Evolutionary conservation across 1,140 invertebrate genomes (phyloP).

Genomic region (Calosoma granatense): DNA sequence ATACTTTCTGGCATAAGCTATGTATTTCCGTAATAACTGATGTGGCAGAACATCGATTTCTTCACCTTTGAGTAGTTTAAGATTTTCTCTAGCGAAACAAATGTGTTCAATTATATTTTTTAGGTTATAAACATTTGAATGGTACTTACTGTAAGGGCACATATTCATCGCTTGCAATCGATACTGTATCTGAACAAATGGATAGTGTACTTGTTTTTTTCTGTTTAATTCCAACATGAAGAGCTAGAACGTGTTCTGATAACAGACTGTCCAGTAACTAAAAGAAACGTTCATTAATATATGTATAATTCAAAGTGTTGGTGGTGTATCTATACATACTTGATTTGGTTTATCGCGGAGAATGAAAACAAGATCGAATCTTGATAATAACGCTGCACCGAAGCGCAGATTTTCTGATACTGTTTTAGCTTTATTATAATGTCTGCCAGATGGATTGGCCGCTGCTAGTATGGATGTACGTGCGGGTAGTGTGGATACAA

Average conservation of each 20-base stretch:
- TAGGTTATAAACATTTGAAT: neutral
- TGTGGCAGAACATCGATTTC: constrained; percentile 61
- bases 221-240: constrained; percentile 48
- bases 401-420: constrained; percentile 86
- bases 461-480: constrained; percentile 80
- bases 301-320: constrained; percentile 31
- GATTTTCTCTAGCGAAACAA: constrained; percentile 42
- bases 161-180: neutral
- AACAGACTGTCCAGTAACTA: constrained; percentile 63
- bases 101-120: neutral
- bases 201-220: constrained; percentile 18
- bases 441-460: constrained; percentile 81
- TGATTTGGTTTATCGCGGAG: constrained; percentile 77
- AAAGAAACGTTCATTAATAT: constrained; percentile 11
- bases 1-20: constrained; percentile 84
- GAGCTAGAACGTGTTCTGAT: constrained; percentile 70
- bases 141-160: neutral
- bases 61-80: constrained; percentile 49
- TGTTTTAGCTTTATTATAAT: constrained; percentile 80
- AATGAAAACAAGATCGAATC: constrained; percentile 92
- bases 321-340: constrained; percentile 35
- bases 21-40: constrained; percentile 74
- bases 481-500: constrained; percentile 67
- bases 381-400: constrained; percentile 70
- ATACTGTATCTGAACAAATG: neutral